A percentile compares a stretch with the other conserved stretches of the same genome.
Evolutionary conservation across 64 coral and sea anemone genomes (phyloP).

Genomic region (Exaiptasia diaphana): DNA sequence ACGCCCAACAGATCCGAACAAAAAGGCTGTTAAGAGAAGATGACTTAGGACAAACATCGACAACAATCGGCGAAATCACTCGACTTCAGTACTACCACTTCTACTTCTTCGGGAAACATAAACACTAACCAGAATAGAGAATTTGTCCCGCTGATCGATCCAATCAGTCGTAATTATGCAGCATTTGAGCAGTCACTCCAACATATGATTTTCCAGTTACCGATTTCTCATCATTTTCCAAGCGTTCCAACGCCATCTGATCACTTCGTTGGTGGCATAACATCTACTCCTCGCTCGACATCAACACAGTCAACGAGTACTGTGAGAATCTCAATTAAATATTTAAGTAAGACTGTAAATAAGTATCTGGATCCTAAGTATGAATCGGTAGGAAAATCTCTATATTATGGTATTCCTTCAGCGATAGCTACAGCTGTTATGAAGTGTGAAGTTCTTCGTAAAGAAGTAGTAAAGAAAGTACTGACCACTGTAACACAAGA

Average conservation of each 20-base stretch:
- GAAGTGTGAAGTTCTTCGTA: conserved; percentile 4
- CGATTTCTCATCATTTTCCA: neutral
- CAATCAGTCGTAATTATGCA: neutral
- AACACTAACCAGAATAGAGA: neutral
- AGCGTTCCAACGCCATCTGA: neutral
- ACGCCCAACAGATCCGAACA: no score
- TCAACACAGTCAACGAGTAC: neutral
- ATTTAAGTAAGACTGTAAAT: conserved; percentile 11
- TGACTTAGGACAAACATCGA: neutral
- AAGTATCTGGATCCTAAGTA: neutral
- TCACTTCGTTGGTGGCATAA: neutral
- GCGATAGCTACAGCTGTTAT: conserved; percentile 5
- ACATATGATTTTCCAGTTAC: no score
- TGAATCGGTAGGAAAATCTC: conserved; percentile 19
- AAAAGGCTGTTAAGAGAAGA: neutral
- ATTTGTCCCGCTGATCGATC: neutral
- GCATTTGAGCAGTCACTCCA: neutral
- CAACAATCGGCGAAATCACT: neutral
- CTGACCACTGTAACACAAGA: neutral
- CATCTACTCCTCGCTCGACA: neutral
- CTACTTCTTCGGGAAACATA: neutral
- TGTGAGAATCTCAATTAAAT: neutral
- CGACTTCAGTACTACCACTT: neutral
- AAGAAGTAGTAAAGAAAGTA: conserved; percentile 11
- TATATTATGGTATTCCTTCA: neutral